Percentiles rank a stretch among this genome's conserved stretches.
Conservation (phyloP, 2,797 vertebrate genomes). For the Sparus aurata region DNA sequence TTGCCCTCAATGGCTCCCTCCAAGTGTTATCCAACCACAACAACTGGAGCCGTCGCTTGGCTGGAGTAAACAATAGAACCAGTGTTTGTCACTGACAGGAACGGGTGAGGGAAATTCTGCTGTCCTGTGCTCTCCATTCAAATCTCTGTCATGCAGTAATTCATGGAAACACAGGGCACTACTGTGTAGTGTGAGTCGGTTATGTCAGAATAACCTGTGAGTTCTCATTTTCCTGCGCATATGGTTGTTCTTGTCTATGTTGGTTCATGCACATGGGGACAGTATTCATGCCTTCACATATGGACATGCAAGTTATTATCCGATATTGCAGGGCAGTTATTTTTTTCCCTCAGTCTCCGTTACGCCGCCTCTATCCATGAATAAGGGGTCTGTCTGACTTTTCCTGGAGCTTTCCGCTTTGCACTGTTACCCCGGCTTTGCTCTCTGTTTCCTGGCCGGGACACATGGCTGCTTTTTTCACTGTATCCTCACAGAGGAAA, state of each 20-base stretch:
- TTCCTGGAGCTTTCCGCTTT: slow-evolving; percentile 68
- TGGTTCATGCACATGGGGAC: slow-evolving; percentile 17
- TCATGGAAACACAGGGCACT: slow-evolving; percentile 58
- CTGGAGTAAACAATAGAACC: slow-evolving; percentile 65
- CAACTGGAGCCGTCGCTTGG: slow-evolving; percentile 63
- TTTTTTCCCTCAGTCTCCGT: slow-evolving; percentile 63
- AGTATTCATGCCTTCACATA: slow-evolving; percentile 42
- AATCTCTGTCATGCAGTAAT: slow-evolving; percentile 67
- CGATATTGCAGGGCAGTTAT: slow-evolving; percentile 60
- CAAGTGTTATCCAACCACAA: slow-evolving; percentile 73
- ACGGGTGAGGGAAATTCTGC: slow-evolving; percentile 61
- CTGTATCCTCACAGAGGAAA: slow-evolving; percentile 73
- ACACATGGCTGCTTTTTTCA: slow-evolving; percentile 32
- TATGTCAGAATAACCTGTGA: slow-evolving; percentile 45
- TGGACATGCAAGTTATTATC: slow-evolving; percentile 65
- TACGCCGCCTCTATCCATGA: slow-evolving; percentile 69
- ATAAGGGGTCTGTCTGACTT: slow-evolving; percentile 82
- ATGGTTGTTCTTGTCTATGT: slow-evolving; percentile 32
- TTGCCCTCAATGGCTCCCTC: slow-evolving; percentile 41
- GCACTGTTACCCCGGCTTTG: slow-evolving; percentile 69
- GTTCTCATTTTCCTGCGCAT: slow-evolving; percentile 21
- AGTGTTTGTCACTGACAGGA: slow-evolving; percentile 67
- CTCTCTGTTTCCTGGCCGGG: slow-evolving; percentile 76
- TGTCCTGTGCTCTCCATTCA: slow-evolving; percentile 59
- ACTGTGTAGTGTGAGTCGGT: slow-evolving; percentile 45